Conservation (phyloP, 2,888 invertebrate genomes). For the Drosophila melanocephala region DNA sequence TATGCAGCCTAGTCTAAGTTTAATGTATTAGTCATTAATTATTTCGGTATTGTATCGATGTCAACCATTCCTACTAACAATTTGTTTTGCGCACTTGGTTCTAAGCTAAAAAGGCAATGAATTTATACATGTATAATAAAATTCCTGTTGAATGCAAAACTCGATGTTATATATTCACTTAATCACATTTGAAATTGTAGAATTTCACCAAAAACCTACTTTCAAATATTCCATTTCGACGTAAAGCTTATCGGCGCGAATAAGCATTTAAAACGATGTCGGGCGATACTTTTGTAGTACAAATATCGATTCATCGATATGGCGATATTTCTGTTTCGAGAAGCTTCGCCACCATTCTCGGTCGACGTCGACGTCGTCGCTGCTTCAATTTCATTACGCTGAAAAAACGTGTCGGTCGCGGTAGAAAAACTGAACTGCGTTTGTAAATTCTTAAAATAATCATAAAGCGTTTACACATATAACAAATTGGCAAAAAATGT, state of each 20-base stretch:
- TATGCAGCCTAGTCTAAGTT: slow-evolving; percentile 65
- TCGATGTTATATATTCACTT: neutral
- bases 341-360: slow-evolving; percentile 54
- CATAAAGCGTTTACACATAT: slow-evolving; percentile 27
- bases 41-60: slow-evolving; percentile 53
- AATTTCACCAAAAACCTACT: neutral
- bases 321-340: slow-evolving; percentile 38
- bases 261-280: neutral
- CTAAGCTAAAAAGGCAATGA: slow-evolving; percentile 45
- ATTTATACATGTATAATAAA: slow-evolving; percentile 64
- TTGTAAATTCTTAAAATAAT: slow-evolving; percentile 51
- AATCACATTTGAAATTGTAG: neutral
- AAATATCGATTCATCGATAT: slow-evolving; percentile 33
- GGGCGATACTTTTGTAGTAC: slow-evolving; percentile 1
- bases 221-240: neutral
- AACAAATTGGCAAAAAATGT: slow-evolving; percentile 33
- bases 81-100: slow-evolving; percentile 71
- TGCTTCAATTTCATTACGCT: slow-evolving; percentile 62
- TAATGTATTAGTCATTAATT: slow-evolving; percentile 49
- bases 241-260: slow-evolving; percentile 4
- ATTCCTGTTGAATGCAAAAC: slow-evolving; percentile 63
- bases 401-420: slow-evolving; percentile 64
- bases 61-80: slow-evolving; percentile 73
- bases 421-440: slow-evolving; percentile 49
- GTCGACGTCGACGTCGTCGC: slow-evolving; percentile 61